Conservation (phyloP, 2,797 vertebrate species). For the Lepus oiostolus region DNA sequence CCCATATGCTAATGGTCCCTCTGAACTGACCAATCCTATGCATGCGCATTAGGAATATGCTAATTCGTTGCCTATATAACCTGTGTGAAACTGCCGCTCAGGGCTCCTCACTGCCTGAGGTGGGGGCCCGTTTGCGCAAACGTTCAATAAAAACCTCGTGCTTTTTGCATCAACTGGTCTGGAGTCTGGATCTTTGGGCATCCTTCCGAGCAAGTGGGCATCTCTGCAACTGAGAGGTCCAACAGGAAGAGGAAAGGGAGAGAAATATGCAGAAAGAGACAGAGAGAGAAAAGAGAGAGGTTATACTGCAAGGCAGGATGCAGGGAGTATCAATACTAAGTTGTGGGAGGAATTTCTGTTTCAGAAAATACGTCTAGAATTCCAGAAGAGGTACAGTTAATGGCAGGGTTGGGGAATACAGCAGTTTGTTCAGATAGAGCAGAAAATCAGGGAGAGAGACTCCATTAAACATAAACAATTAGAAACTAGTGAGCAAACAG, state of each 20-base stretch:
- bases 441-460: neutral
- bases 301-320: slow-evolving; percentile 3
- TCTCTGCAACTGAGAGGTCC: too few species aligned
- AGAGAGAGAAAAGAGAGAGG: neutral
- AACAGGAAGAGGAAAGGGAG: neutral
- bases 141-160: too few species aligned
- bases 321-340: neutral
- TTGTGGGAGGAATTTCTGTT: neutral
- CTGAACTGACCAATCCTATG: too few species aligned
- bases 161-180: too few species aligned
- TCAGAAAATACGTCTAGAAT: neutral
- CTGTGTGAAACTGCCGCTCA: too few species aligned
- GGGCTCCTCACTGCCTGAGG: too few species aligned
- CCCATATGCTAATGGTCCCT: too few species aligned
- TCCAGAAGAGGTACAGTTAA: neutral
- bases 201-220: too few species aligned
- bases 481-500: slow-evolving; percentile 11
- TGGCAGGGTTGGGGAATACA: neutral
- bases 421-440: neutral
- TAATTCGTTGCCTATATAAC: too few species aligned
- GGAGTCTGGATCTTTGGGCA: too few species aligned
- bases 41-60: too few species aligned
- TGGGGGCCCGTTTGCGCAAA: too few species aligned
- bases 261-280: neutral
- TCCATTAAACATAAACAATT: neutral